Base-by-base conservation (phyloP, 1,140 invertebrate species). In the Eulimnadia texana region DNA sequence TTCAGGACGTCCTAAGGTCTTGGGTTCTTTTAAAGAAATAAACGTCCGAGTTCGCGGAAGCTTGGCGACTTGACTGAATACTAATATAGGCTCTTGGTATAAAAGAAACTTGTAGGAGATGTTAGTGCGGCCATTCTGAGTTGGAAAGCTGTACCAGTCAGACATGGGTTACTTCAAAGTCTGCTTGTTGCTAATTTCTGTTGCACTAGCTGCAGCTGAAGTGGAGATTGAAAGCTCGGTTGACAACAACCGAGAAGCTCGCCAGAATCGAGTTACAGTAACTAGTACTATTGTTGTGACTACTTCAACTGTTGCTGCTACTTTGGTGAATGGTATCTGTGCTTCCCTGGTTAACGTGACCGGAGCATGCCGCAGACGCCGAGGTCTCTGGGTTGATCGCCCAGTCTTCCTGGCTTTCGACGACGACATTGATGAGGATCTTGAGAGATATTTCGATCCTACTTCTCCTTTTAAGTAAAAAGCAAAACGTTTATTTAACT, bases 271-370 rank as follows among this genome's bases (percentile, higher is more conserved):
- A 6, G 33, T 42, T 6, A 57, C 27, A 10, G 29, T 33, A n/a
- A 29, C 55, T 1, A 2, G n/a, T 2, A 57, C 55, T 3, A n/a
- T 22, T 9, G 19, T 19, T 13, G 13, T 57, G 13, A 55, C 6
- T 3, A 11, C 23, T 16, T 24, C 53, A 16, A 60, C 59, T 13
- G 24, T 51, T 13, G 55, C 55, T 25, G 27, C 27, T 58, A 58
- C 55, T 58, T 42, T 42, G 33, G 33, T 42, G 6, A 42, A 42
- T 42, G 53, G 53, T 3, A 6, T 55, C n/a, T 61, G 60, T 51
- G 60, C 60, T 33, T 22, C 33, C 6, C 29, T 61, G 51, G 60
- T 61, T 29, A 61, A 61, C 60, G 51, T 61, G 16, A 61, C 60
- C 2, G 60, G 60, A 3, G 11, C 60, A 3, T 61, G 60, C 24